A percentile compares a stretch with the other conserved stretches of the same genome.
Conservation (phyloP, 2,113 vertebrate species). For the Tor tambroides region DNA sequence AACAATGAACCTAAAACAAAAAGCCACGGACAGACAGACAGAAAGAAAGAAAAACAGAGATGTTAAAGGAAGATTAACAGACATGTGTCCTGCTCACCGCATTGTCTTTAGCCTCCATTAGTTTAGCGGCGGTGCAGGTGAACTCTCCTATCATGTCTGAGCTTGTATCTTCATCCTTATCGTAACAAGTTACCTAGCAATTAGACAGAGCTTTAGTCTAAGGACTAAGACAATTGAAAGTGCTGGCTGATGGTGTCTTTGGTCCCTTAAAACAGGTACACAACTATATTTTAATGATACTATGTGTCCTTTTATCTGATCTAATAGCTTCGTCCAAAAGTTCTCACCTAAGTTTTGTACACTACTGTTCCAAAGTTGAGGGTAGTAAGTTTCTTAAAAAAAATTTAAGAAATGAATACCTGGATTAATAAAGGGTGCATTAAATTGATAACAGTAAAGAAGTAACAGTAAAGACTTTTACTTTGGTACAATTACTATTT, state of each 20-base stretch:
- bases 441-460: neutral
- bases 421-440: neutral
- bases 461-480: neutral
- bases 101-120: conserved; percentile 57
- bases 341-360: neutral
- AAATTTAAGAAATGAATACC: neutral
- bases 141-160: conserved; percentile 65
- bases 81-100: conserved; percentile 55
- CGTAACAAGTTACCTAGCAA: conserved; percentile 66
- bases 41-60: neutral
- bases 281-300: neutral
- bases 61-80: neutral
- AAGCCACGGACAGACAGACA: conserved; percentile 49
- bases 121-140: conserved; percentile 47
- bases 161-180: conserved; percentile 60
- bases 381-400: neutral
- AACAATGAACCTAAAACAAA: conserved; percentile 82
- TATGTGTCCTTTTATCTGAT: neutral
- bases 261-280: neutral
- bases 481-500: neutral
- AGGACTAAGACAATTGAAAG: conserved; percentile 9
- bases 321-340: neutral
- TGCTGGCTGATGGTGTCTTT: neutral
- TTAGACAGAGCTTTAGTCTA: conserved; percentile 51
- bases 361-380: neutral